Evolutionary conservation across 2,797 vertebrate species (phyloP), one percentile per base, ranked within the genome.

Genomic region (Hipposideros larvatus): DNA sequence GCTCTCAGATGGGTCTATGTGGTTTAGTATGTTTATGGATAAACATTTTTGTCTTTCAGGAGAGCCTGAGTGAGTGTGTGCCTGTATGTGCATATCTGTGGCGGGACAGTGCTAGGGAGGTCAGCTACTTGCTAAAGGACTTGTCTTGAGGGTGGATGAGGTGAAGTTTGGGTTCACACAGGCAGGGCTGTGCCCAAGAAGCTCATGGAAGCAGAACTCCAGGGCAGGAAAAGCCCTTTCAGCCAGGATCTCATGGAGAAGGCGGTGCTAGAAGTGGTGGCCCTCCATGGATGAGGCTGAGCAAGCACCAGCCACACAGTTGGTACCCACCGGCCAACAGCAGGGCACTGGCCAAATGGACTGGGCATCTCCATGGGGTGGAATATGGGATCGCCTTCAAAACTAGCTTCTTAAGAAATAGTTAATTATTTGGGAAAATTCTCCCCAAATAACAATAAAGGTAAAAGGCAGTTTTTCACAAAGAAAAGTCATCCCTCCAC

Each of bases 321-420:
- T 2, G 68, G 37, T 24, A 1, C 51, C 57, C 19, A 0, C 10
- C 0, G 21, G 13, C 87, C n/a, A 41, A 7, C 6, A 34, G 7
- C 6, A 7, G 28, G 22, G 61, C n/a, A 24, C 4, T 37, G 61
- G 53, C 22, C 37, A 55, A 16, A 24, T 28, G 65, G 43, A 53
- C 4, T 4, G 11, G n/a, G 59, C 24, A 13, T 53, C 53, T 48
- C 37, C 43, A 57, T 5, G 14, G n/a, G 15, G 19, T 48, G 85
- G 31, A 61, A n/a, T 31, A 63, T 15, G 74, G 41, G 13, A 0
- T 57, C 43, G 66, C 68, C 82, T 95, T 80, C 4, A 77, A 91
- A 95, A 92, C 14, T 16, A 26, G 24, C 65, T 34, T 82, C 68
- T 87, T 90, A 70, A 79, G 63, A 74, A 90, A 66, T 22, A 85